phyloP scores from a whole-genome alignment of 2,888 invertebrate genomes.

The Nysson spinosus region DNA sequence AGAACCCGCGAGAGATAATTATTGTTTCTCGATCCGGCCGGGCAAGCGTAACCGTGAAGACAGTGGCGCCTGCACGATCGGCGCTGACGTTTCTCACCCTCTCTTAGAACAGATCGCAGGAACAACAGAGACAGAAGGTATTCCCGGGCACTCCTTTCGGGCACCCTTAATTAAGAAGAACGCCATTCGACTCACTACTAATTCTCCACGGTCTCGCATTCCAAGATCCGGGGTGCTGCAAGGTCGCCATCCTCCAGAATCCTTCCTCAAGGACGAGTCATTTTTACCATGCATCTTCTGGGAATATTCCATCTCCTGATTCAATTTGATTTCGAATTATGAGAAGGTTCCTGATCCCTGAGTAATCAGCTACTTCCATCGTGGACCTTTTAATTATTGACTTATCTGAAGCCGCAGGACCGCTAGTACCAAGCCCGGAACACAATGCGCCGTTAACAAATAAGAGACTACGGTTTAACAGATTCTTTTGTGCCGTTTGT shows the following conservation, averaged over 20 bases:
- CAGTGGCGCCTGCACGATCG: constrained; percentile 72
- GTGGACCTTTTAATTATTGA: too few relatives aligned
- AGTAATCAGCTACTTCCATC: too few relatives aligned
- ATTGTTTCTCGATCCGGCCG: constrained; percentile 74
- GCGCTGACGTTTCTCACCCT: constrained; percentile 71
- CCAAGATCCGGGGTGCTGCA: constrained; percentile 37
- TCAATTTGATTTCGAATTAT: too few relatives aligned
- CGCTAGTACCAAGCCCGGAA: too few relatives aligned
- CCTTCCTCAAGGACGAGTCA: neutral
- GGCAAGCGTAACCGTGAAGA: constrained; percentile 59
- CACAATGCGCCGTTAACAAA: too few relatives aligned
- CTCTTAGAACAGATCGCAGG: constrained; percentile 11
- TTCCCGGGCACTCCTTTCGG: constrained; percentile 42
- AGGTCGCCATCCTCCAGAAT: constrained; percentile 40
- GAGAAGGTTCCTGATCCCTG: too few relatives aligned
- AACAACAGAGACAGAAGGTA: constrained; percentile 20
- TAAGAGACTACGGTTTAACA: too few relatives aligned
- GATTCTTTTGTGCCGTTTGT: too few relatives aligned
- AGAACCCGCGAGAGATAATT: constrained; percentile 73
- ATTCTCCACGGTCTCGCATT: constrained; percentile 65
- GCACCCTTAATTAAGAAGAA: constrained; percentile 72
- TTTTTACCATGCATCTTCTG: too few relatives aligned
- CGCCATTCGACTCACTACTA: constrained; percentile 61
- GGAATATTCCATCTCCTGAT: too few relatives aligned
- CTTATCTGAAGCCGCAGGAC: too few relatives aligned